phyloP scores from a whole-genome alignment of 2,888 invertebrate genomes.

The Coenonympha glycerion region DNA sequence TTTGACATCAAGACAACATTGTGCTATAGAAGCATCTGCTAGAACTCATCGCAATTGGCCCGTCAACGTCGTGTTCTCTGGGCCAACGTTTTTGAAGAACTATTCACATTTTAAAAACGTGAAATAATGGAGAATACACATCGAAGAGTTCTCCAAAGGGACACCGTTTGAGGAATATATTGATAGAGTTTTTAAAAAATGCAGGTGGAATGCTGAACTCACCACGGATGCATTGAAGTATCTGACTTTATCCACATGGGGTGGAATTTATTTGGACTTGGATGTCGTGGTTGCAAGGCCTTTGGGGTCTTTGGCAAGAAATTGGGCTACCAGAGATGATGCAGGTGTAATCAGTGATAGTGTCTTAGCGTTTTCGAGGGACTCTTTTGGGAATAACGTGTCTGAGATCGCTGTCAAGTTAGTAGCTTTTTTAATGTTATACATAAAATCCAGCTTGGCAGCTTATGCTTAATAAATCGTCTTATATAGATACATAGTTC shows the following conservation, averaged over 20 bases:
- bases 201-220: conserved; percentile 76
- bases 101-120: conserved; percentile 64
- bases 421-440: not conserved
- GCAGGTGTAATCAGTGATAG: conserved; percentile 78
- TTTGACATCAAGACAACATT: conserved; percentile 77
- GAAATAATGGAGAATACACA: conserved; percentile 65
- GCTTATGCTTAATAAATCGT: no score
- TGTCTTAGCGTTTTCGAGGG: conserved; percentile 75
- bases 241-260: conserved; percentile 82
- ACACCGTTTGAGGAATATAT: conserved; percentile 78
- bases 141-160: conserved; percentile 65
- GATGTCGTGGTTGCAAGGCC: conserved; percentile 81
- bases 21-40: conserved; percentile 82
- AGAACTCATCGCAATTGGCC: conserved; percentile 74
- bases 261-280: conserved; percentile 85
- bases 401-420: conserved; percentile 37
- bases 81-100: conserved; percentile 46
- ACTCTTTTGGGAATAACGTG: conserved; percentile 36
- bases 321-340: conserved; percentile 80
- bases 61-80: conserved; percentile 74
- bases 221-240: conserved; percentile 80
- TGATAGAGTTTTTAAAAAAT: conserved; percentile 57
- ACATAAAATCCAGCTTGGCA: no score
- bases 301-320: conserved; percentile 68
- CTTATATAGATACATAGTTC: no score